Percentiles rank a stretch among this genome's conserved stretches.
Conservation (phyloP, 2,888 invertebrate species). For the Sinodicranocentrus sp. region DNA sequence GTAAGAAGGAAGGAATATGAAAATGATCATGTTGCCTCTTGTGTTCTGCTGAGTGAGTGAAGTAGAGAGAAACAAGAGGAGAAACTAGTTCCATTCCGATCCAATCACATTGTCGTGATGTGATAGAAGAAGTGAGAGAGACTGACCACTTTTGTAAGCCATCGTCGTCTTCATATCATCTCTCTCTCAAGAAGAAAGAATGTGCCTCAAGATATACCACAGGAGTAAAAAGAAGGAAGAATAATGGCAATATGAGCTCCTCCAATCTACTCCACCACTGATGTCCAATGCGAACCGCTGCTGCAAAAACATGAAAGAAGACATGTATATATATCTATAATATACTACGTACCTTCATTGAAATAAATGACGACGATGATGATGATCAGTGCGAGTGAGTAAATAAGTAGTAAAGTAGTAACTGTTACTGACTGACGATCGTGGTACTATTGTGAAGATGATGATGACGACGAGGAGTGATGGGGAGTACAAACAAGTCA, state of each 20-base stretch:
- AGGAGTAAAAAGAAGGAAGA: not conserved
- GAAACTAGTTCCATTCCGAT: constrained; percentile 68
- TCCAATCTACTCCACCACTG: constrained; percentile 8
- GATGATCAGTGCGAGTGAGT: constrained; percentile 36
- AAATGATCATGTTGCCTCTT: constrained; percentile 12
- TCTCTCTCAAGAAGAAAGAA: not conserved
- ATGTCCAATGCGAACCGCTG: constrained; percentile 20
- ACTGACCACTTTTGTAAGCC: constrained; percentile 50
- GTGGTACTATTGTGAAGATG: not conserved
- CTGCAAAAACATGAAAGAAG: constrained; percentile 18
- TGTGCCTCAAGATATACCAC: constrained; percentile 30
- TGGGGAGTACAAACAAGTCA: constrained; percentile 13
- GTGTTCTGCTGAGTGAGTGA: constrained; percentile 5
- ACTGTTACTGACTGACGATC: constrained; percentile 23
- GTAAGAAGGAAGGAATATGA: constrained; percentile 9
- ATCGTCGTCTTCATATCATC: constrained; percentile 18
- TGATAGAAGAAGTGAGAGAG: constrained; percentile 30
- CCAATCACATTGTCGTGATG: constrained; percentile 42
- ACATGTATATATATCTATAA: not conserved
- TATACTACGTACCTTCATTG: not conserved
- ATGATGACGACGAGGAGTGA: not conserved
- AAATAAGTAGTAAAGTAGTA: constrained; percentile 1
- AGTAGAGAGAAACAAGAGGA: constrained; percentile 30
- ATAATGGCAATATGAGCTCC: constrained; percentile 12
- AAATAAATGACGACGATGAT: not conserved